Base-by-base conservation (phyloP, 2,113 vertebrate genomes). In the Etia nguti region DNA sequence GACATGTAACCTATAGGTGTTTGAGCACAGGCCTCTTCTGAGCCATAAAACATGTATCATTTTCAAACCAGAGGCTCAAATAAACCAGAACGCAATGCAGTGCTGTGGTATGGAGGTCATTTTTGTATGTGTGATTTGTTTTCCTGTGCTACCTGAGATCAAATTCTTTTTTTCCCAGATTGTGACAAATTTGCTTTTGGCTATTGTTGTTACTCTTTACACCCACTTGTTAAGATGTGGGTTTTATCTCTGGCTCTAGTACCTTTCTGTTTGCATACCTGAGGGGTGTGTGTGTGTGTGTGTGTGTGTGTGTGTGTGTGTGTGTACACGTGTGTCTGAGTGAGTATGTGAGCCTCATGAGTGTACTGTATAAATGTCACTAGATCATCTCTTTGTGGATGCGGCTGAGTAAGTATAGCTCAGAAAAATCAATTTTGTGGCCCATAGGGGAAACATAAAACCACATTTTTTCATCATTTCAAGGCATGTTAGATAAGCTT, bases 341-440 rank as follows among this genome's bases (percentile, higher is more conserved):
- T 59, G 82, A 70, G 18, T 83, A 12, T 80, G 52, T 48, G 83
- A 56, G 81, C 81, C 90, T 92, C 90, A 59, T 86, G 80, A 92
- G 87, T 86, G 70, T 36, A 80, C 81, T 87, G 81, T 79, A 90
- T 91, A 89, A 92, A 92, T 92, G 89, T 87, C 91, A 90, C 85
- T 56, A 88, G 87, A 93, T 94, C 90, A 94, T 94, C 87, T 93
- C 77, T 89, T 90, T 84, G 83, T 89, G 82, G 91, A 92, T 87
- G 68, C 26, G 11, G 87, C 88, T 92, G 87, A 93, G 88, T 89
- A 83, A 94, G 85, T 90, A 90, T 82, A 90, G 77, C 87, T 90
- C 84, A 85, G 81, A 86, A 93, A 93, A 94, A 94, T 92, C 94
- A 87, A 94, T 94, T 38, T 81, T 70, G 52, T 59, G 57, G 77